Conservation (phyloP, 1,140 invertebrate species). For the Coptotermes formosanus region DNA sequence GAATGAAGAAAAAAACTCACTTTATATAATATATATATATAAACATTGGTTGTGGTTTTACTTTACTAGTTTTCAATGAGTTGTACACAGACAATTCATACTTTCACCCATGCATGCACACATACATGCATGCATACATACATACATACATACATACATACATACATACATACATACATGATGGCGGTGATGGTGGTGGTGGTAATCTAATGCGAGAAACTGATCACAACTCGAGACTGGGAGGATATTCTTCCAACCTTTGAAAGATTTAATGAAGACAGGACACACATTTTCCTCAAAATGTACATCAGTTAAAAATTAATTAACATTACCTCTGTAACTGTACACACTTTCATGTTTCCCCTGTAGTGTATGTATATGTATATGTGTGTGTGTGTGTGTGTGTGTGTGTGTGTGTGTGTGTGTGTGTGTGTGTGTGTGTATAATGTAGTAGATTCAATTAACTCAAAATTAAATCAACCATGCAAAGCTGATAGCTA, state of each 20-base stretch:
- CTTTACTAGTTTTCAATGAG: neutral
- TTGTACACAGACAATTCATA: neutral
- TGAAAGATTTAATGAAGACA: neutral
- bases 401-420: no score
- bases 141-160: neutral
- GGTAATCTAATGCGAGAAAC: neutral
- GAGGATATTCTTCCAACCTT: neutral
- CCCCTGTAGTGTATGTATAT: neutral
- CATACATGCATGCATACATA: neutral
- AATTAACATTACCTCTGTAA: neutral
- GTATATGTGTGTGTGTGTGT: no score
- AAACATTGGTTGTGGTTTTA: conserved; percentile 14
- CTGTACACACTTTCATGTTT: neutral
- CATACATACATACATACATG: neutral
- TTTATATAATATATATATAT: neutral
- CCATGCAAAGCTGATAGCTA: neutral
- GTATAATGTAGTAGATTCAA: neutral
- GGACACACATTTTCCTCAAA: neutral
- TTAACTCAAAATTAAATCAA: conserved; percentile 16
- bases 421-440: no score
- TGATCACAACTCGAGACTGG: conserved; percentile 17
- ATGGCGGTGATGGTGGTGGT: no score
- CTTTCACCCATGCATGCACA: neutral
- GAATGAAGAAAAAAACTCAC: conserved; percentile 27
- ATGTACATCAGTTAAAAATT: neutral